phyloP scores from a whole-genome alignment of 2,888 invertebrate genomes.

The Pristionchus maxplancki region DNA sequence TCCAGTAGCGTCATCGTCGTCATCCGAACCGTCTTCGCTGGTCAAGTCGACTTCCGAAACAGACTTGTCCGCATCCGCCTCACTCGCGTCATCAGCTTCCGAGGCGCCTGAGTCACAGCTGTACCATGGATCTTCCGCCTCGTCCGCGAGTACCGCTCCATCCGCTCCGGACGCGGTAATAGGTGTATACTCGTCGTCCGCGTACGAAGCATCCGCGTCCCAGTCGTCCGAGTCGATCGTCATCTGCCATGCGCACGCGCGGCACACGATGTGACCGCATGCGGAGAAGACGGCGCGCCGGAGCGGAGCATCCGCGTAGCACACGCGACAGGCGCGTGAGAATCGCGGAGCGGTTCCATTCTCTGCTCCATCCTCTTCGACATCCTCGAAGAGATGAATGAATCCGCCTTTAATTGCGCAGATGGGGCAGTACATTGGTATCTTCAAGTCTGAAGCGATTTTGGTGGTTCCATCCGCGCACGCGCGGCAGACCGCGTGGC shows the following conservation, averaged over 20 bases:
- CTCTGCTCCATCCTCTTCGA: background rate
- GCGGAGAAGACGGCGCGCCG: background rate
- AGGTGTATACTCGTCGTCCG: too few relatives aligned
- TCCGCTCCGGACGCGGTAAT: too few relatives aligned
- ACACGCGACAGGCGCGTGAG: constrained; percentile 10
- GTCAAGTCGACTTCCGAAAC: too few relatives aligned
- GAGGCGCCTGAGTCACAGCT: too few relatives aligned
- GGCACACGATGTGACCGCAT: constrained; percentile 18
- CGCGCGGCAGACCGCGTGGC: background rate
- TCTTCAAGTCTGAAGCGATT: background rate
- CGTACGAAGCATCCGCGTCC: too few relatives aligned
- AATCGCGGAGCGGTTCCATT: background rate
- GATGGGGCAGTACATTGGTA: background rate
- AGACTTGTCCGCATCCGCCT: background rate
- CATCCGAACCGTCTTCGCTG: too few relatives aligned
- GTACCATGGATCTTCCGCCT: background rate
- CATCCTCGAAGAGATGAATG: background rate
- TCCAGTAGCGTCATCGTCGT: background rate
- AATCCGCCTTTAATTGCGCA: background rate
- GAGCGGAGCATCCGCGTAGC: background rate
- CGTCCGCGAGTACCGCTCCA: too few relatives aligned
- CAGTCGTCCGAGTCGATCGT: background rate
- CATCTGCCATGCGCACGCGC: background rate
- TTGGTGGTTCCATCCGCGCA: background rate
- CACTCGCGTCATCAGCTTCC: too few relatives aligned